A percentile compares a stretch with the other conserved stretches of the same genome.
These are phyloP conservation scores for Notechis scutatus DNA, from an alignment of 2,113 vertebrate genomes.

Conservation along the genomic window DNA sequence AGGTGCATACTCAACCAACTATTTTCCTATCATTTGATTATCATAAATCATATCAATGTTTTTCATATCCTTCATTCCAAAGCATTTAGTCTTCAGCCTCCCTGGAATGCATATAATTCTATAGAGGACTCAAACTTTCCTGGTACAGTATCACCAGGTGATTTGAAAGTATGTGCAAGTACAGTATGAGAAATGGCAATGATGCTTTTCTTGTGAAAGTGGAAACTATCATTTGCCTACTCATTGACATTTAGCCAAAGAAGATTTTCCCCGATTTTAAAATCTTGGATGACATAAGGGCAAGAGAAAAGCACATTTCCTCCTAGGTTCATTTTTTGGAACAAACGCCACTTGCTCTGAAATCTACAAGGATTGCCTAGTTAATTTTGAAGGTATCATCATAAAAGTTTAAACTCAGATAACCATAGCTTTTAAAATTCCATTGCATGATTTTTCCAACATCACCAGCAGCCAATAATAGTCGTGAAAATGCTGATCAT, in stretches of 20 bases:
- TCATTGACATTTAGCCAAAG: background rate
- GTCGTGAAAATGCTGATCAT: background rate
- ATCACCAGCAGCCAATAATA: background rate
- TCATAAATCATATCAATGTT: background rate
- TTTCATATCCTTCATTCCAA: constrained; percentile 30
- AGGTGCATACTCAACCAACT: background rate
- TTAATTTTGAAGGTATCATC: background rate
- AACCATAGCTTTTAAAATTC: background rate
- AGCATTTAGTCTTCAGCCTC: constrained; percentile 37
- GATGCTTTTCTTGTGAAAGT: background rate
- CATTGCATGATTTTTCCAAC: background rate
- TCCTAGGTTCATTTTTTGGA: background rate
- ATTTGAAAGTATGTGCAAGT: constrained; percentile 43
- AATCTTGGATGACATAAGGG: background rate
- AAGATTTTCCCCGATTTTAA: background rate
- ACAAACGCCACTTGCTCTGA: background rate
- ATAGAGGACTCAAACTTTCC: background rate
- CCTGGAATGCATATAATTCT: constrained; percentile 7
- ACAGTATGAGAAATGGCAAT: background rate
- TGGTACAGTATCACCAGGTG: background rate
- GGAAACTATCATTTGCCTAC: background rate
- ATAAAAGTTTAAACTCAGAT: background rate
- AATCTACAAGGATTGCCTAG: background rate
- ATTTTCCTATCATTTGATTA: background rate
- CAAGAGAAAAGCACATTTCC: background rate